These are phyloP conservation scores for Cyprinodon brontotheroides DNA, from an alignment of 2,113 vertebrate species.

Conservation along the genomic window DNA sequence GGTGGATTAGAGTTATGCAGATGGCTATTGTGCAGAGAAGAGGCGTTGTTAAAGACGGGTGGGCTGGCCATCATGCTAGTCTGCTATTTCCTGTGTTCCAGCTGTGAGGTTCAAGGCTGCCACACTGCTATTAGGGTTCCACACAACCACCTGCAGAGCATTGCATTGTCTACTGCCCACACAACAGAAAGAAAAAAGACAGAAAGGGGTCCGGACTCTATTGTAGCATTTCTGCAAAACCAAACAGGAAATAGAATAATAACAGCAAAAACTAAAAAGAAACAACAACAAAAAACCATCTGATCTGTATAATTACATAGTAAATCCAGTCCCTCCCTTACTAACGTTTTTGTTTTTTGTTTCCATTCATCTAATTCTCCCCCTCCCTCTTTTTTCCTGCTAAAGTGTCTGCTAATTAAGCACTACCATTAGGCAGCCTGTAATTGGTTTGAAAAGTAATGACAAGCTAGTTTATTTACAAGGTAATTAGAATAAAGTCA, in stretches of 20 bases:
- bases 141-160: slow-evolving; percentile 68
- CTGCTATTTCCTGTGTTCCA: slow-evolving; percentile 69
- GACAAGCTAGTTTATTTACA: slow-evolving; percentile 88
- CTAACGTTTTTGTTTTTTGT: slow-evolving; percentile 48
- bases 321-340: slow-evolving; percentile 67
- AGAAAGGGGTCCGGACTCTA: slow-evolving; percentile 63
- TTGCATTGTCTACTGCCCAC: slow-evolving; percentile 69
- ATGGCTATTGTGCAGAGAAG: slow-evolving; percentile 26
- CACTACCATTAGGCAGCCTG: slow-evolving; percentile 84
- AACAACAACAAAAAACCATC: slow-evolving; percentile 35
- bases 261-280: slow-evolving; percentile 6
- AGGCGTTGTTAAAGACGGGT: slow-evolving; percentile 14
- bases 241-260: slow-evolving; percentile 40
- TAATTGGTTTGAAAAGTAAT: slow-evolving; percentile 88
- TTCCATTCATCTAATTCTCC: slow-evolving; percentile 66
- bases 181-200: slow-evolving; percentile 63
- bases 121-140: slow-evolving; percentile 71
- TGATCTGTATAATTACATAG: slow-evolving; percentile 77
- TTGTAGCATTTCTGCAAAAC: slow-evolving; percentile 69
- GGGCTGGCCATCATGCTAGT: slow-evolving; percentile 50
- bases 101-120: slow-evolving; percentile 66
- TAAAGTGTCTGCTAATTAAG: slow-evolving; percentile 85
- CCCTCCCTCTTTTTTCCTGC: slow-evolving; percentile 61
- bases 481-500: slow-evolving; percentile 84
- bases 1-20: slow-evolving; percentile 12